Conservation (phyloP, 2,113 vertebrate species). For the Globicephala melas region DNA sequence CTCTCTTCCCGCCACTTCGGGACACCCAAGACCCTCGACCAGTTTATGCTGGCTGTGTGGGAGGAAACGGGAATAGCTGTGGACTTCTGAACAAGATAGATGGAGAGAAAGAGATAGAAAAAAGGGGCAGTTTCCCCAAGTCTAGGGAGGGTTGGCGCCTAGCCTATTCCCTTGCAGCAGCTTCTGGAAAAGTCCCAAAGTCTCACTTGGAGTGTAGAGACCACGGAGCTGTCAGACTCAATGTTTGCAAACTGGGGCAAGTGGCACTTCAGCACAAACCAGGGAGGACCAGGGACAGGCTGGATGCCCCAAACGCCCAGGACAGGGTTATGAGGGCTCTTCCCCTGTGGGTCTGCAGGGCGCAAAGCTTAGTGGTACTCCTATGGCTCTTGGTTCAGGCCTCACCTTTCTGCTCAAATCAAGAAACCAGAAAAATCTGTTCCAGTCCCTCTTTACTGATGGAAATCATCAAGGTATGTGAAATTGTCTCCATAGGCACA, state of each 20-base stretch:
- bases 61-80: no score
- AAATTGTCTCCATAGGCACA: not conserved
- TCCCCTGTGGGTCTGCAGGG: not conserved
- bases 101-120: not conserved
- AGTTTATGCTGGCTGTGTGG: no score
- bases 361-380: not conserved
- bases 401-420: not conserved
- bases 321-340: accelerated
- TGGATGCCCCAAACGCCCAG: not conserved
- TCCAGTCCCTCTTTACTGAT: not conserved
- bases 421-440: not conserved
- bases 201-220: accelerated
- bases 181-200: not conserved
- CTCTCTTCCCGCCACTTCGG: not conserved
- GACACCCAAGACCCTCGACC: not conserved
- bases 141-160: no score
- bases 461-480: not conserved
- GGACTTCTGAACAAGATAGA: not conserved
- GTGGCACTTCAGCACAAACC: not conserved
- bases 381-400: not conserved
- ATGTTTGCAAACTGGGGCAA: not conserved
- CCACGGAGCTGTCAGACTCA: accelerated
- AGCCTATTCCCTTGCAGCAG: not conserved
- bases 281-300: not conserved
- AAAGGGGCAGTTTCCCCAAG: not conserved